Evolutionary conservation across 2,797 vertebrate species (phyloP).

Genomic region (Anolis apletophallus): DNA sequence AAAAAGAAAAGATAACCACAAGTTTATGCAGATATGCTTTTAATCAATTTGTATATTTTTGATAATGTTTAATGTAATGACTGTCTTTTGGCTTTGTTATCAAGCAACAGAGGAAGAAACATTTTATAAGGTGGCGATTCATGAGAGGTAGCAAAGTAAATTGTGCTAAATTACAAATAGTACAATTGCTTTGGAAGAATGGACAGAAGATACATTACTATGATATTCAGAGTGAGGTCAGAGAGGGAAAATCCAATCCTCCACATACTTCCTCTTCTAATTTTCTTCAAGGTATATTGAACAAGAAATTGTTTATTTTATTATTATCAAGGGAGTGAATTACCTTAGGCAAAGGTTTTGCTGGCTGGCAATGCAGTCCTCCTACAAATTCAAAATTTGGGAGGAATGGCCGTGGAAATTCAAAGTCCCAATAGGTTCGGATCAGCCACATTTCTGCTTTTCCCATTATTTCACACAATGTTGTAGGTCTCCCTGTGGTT

Average conservation of each 20-base stretch:
- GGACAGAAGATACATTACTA: too few relatives aligned
- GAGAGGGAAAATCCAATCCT: neutral
- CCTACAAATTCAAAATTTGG: slow-evolving; percentile 94
- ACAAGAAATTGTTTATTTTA: neutral
- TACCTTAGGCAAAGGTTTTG: slow-evolving; percentile 89
- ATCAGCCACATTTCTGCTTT: slow-evolving; percentile 92
- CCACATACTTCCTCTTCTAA: neutral
- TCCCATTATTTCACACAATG: slow-evolving; percentile 83
- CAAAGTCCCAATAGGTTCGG: slow-evolving; percentile 93
- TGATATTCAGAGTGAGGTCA: neutral
- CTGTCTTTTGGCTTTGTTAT: too few relatives aligned
- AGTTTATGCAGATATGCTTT: too few relatives aligned
- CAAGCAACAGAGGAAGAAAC: too few relatives aligned
- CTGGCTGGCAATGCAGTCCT: slow-evolving; percentile 90
- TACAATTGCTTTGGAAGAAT: too few relatives aligned
- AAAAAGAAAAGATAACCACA: too few relatives aligned
- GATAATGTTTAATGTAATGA: too few relatives aligned
- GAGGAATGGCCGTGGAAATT: slow-evolving; percentile 88
- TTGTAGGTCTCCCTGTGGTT: slow-evolving; percentile 81
- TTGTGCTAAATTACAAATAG: neutral
- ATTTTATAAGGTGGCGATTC: too few relatives aligned
- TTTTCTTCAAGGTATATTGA: neutral
- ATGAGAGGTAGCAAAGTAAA: neutral
- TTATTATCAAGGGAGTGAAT: fast-evolving
- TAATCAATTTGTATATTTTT: too few relatives aligned